Evolutionary conservation across 2,113 vertebrate species (phyloP), one percentile per base, ranked within the genome.

Genomic region (Siphamia tubifer): DNA sequence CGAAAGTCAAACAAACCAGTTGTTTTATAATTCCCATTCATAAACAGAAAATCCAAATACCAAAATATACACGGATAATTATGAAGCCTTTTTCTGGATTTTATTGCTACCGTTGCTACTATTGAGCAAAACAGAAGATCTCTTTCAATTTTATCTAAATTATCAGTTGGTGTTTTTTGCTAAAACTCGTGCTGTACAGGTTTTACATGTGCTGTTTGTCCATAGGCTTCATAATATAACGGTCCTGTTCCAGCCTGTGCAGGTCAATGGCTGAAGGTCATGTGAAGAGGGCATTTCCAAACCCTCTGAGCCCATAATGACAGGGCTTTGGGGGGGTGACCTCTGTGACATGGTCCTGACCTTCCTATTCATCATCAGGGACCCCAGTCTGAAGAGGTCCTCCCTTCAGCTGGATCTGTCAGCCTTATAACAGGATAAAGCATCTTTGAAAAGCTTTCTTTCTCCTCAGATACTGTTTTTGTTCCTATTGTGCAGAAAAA

Each of bases 271-370:
- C 45, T 55, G 55, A 53, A 30, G 69, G 79, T 68, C 51, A 4
- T 77, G 70, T 65, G 76, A 77, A 76, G 27, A 23, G 52, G 45
- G 39, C 56, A 34, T 43, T 60, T 43, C 76, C 58, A 31, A 48
- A 36, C 8, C 67, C 32, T 24, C 32, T 38, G 32, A 68, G 52
- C 36, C 64, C 38, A 16, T 82, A 64, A 79, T 79, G 73, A 78
- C 52, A 65, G 64, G 56, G 54, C 68, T 76, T 73, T 9, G 31
- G 68, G 77, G 70, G 34, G 49, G 20, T 58, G 71, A 84, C 77
- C 74, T 62, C 52, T 35, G 64, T 28, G 73, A 69, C 71, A 83
- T 53, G 16, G 73, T 8, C 13, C 13, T 62, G 79, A 87, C 79
- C 83, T 62, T 40, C 9, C 25, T 63, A 81, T 79, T 77, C 70